Percentiles rank a stretch among this genome's conserved stretches.
phyloP scores from a whole-genome alignment of 2,797 vertebrate genomes.

The Pteropus rufus region DNA sequence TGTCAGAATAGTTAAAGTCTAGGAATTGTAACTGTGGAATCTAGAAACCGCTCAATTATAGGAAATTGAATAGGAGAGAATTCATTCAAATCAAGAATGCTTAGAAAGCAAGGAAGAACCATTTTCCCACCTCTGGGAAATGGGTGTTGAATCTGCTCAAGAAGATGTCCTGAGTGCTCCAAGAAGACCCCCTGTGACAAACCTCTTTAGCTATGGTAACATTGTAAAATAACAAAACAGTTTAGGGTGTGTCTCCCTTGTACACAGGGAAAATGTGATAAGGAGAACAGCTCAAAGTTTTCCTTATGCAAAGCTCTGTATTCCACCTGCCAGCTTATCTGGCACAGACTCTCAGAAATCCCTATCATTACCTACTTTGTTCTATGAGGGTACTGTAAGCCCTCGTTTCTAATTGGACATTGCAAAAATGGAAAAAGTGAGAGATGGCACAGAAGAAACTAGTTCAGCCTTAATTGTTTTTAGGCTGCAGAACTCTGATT shows the following conservation, averaged over 20 bases:
- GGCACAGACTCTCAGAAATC: neutral
- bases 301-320: neutral
- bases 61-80: conserved; percentile 74
- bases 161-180: neutral
- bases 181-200: neutral
- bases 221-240: neutral
- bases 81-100: neutral
- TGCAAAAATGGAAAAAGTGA: neutral
- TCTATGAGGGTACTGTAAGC: neutral
- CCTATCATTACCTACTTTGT: neutral
- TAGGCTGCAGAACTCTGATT: neutral
- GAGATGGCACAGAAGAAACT: neutral
- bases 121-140: neutral
- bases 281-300: neutral
- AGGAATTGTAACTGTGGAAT: conserved; percentile 76
- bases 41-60: neutral
- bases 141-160: neutral
- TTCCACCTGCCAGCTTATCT: neutral
- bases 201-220: neutral
- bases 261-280: neutral
- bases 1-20: conserved; percentile 79
- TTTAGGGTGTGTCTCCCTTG: neutral
- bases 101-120: neutral
- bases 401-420: neutral
- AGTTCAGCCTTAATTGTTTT: neutral